Base-by-base conservation (phyloP, 2,888 invertebrate species). In the Yponomeuta cagnagella region DNA sequence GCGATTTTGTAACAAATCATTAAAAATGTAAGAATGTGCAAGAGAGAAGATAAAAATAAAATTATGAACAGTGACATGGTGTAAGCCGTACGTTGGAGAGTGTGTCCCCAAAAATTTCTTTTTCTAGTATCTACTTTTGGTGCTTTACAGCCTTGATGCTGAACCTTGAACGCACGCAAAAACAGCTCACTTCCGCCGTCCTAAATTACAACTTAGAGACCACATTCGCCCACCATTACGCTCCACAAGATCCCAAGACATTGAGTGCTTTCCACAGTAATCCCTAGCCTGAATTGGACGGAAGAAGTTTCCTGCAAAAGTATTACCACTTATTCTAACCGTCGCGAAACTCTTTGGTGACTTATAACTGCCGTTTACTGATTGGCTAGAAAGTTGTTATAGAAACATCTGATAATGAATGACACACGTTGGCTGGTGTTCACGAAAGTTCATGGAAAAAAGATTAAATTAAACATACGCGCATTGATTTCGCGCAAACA, bases 221-320 rank as follows among this genome's bases (percentile, higher is more conserved):
- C 52, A 43, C 43, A 43, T 58, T 58, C 15, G 5, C 52, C 52
- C 52, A 58, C 52, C 52, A 58, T 58, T 58, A 58, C 52, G 10
- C 52, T 58, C 52, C 52, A 15, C 52, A 58, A 58, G 52, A 12
- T 43, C 52, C 52, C 15, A 58, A 58, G 52, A 58, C 52, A 58
- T 58, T 58, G 52, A 58, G 52, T 58, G 52, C 52, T 58, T 58
- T 58, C 52, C 52, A 58, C 52, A 58, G 52, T 58, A 58, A 58
- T 58, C 52, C 52, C 3, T 15, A 58, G 52, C 52, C 52, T 12
- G 52, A 58, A 58, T 58, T 12, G 52, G 12, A 15, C 52, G 15
- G 52, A 58, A 58, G 52, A 58, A 58, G 52, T 58, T 58, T 58
- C 15, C 15, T 58, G 52, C 52, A 15, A 58, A 58, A 58, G 52